Percentiles rank a stretch among this genome's conserved stretches.
Conservation (phyloP, 2,113 vertebrate species). For the Scytalopus superciliaris region DNA sequence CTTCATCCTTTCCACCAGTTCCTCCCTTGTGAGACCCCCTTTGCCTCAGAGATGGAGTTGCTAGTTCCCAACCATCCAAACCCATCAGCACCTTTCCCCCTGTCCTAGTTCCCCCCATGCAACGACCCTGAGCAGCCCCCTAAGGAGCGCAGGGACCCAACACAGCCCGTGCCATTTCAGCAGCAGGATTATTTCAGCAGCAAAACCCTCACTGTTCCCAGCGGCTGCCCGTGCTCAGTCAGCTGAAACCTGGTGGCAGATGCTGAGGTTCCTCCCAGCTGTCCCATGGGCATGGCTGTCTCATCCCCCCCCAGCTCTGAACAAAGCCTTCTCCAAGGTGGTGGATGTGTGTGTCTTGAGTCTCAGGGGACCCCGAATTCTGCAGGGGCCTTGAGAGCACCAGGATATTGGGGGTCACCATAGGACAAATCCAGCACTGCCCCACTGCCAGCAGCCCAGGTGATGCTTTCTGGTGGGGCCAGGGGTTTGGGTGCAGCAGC, state of each 20-base stretch:
- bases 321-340: accelerated
- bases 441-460: too few relatives aligned
- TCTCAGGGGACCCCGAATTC: not conserved
- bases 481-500: not conserved
- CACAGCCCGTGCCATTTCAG: accelerated
- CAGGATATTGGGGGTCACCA: not conserved
- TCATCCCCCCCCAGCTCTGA: not conserved
- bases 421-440: accelerated
- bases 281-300: accelerated
- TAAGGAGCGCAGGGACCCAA: not conserved
- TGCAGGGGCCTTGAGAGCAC: not conserved
- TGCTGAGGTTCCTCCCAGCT: accelerated
- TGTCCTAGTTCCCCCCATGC: not conserved
- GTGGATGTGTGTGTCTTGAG: not conserved
- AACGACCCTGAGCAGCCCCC: not conserved
- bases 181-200: not conserved
- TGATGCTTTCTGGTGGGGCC: not conserved
- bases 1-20: not conserved
- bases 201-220: accelerated
- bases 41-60: accelerated
- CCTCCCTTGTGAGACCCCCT: not conserved
- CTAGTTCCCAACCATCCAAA: not conserved
- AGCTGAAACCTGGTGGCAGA: not conserved
- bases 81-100: not conserved
- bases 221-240: accelerated